Percentiles rank a stretch among this genome's conserved stretches.
phyloP scores from a whole-genome alignment of 92 coral and sea anemone genomes.

The Anthopleura xanthogrammica region DNA sequence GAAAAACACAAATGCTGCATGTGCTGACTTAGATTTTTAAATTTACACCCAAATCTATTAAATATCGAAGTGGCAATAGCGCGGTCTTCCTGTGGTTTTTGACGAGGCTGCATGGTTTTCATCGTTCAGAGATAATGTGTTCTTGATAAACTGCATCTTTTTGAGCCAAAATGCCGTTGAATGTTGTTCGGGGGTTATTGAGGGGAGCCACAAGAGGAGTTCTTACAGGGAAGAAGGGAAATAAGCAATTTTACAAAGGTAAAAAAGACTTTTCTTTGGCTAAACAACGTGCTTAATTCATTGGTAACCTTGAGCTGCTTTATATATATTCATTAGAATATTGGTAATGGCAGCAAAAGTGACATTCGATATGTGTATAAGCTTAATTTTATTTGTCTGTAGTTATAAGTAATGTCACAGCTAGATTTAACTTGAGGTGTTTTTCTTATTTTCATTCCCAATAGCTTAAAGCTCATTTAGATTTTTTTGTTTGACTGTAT shows the following conservation, averaged over 20 bases:
- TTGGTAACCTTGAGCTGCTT: too few species aligned
- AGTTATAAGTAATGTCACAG: not conserved
- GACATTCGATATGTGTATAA: not conserved
- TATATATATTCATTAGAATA: too few species aligned
- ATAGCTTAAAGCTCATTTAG: too few species aligned
- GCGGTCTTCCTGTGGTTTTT: not conserved
- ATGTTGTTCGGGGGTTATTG: conserved; percentile 78
- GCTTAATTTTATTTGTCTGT: not conserved
- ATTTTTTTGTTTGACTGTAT: not conserved
- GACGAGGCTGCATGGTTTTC: not conserved
- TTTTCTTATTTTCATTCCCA: too few species aligned
- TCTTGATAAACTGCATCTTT: not conserved
- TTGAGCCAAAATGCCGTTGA: conserved; percentile 66
- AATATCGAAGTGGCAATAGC: not conserved
- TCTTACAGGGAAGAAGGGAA: conserved; percentile 93
- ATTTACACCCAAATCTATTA: not conserved
- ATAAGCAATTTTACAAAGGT: conserved; percentile 98
- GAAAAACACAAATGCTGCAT: too few species aligned
- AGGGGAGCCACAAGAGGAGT: conserved; percentile 95
- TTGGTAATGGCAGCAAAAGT: not conserved
- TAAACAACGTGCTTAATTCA: too few species aligned
- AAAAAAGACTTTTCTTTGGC: not conserved
- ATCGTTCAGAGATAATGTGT: not conserved
- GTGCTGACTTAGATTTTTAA: too few species aligned
- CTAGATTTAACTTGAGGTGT: too few species aligned